These are phyloP conservation scores for Dasypogon diadema DNA, from an alignment of 2,888 invertebrate genomes.

Conservation along the genomic window DNA sequence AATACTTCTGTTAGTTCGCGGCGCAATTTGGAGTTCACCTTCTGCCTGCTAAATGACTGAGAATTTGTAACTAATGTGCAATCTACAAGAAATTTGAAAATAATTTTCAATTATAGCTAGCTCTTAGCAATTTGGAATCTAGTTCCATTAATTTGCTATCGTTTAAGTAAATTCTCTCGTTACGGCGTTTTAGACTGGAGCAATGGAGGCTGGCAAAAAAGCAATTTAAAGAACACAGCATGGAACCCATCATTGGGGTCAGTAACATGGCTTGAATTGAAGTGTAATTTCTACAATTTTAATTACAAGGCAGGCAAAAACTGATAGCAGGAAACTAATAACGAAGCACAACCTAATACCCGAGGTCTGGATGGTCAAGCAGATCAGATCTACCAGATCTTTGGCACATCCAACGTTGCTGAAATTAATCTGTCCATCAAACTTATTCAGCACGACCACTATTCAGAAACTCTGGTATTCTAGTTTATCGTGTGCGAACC, in stretches of 20 bases:
- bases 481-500: not conserved
- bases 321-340: not conserved
- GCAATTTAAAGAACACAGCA: conserved; percentile 10
- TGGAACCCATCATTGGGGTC: not conserved
- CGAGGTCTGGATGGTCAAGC: too few relatives aligned
- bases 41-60: too few relatives aligned
- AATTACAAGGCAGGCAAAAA: not conserved
- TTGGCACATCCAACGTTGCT: not conserved
- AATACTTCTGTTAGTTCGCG: too few relatives aligned
- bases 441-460: conserved; percentile 16
- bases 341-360: not conserved
- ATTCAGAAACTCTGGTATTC: not conserved
- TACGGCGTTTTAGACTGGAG: too few relatives aligned
- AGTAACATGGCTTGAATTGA: conserved; percentile 1
- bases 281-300: not conserved
- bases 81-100: too few relatives aligned
- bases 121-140: too few relatives aligned
- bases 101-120: too few relatives aligned
- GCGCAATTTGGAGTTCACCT: too few relatives aligned
- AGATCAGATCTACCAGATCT: too few relatives aligned
- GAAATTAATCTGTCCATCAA: conserved; percentile 32
- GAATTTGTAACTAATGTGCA: too few relatives aligned
- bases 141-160: too few relatives aligned
- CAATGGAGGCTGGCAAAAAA: not conserved
- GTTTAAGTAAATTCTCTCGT: too few relatives aligned